Conservation (phyloP, 2,797 vertebrate genomes). For the Sebastes trivittatus region DNA sequence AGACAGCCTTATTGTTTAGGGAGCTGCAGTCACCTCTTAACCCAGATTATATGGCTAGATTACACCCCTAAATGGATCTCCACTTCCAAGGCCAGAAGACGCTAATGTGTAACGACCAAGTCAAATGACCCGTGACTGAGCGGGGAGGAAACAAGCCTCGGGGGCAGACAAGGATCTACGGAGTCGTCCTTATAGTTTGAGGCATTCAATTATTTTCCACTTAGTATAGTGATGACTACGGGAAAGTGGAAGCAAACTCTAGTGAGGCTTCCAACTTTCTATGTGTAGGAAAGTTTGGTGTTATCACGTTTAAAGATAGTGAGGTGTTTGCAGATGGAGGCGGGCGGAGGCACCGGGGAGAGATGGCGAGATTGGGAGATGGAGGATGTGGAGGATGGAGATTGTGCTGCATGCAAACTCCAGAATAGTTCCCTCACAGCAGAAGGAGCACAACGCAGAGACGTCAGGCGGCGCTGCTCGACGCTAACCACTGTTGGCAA, state of each 20-base stretch:
- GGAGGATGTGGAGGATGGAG: not conserved
- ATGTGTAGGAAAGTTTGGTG: constrained; percentile 4
- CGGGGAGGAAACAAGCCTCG: constrained; percentile 19
- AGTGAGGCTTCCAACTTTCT: not conserved
- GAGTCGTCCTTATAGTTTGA: constrained; percentile 30
- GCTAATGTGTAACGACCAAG: constrained; percentile 37
- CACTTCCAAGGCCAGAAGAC: constrained; percentile 35
- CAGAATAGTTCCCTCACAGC: constrained; percentile 49
- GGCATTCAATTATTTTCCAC: constrained; percentile 45
- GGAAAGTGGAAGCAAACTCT: constrained; percentile 35
- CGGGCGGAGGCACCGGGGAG: not conserved
- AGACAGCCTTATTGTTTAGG: constrained; percentile 37
- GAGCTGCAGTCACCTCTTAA: constrained; percentile 48
- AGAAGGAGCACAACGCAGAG: constrained; percentile 35
- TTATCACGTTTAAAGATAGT: constrained; percentile 38
- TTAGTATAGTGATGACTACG: constrained; percentile 27
- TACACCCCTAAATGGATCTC: constrained; percentile 39
- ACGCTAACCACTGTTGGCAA: constrained; percentile 75
- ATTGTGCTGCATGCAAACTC: constrained; percentile 40
- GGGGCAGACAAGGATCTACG: constrained; percentile 11
- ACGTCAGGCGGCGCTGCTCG: constrained; percentile 34
- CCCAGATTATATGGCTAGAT: constrained; percentile 49
- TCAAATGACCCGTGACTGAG: constrained; percentile 51
- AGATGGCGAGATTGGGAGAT: constrained; percentile 14
- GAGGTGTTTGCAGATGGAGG: constrained; percentile 26